Base-by-base conservation (phyloP, 2,797 vertebrate genomes). In the Arnoldichthys spilopterus region DNA sequence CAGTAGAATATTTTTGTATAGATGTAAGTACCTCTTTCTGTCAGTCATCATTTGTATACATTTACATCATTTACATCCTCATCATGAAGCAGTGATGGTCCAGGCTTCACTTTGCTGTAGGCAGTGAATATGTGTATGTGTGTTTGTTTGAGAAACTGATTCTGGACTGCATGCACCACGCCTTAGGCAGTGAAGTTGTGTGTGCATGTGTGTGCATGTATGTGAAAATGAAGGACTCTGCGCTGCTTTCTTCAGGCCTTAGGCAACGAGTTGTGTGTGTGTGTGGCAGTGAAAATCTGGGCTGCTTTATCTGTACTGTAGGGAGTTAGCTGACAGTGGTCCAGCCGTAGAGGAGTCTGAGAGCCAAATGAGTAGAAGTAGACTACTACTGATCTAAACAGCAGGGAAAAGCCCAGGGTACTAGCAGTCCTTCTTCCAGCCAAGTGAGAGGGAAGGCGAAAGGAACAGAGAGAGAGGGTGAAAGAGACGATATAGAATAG, bases 361-460 rank as follows among this genome's bases (percentile, higher is more conserved):
- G 73, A 72, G 56, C 76, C 76, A 84, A 82, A 59, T 80, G 68
- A 67, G 63, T 40, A 72, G 73, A 1, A 74, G 66, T 69, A 74
- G 66, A 74, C 61, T 56, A 59, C 24, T 26, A 58, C 71, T 77
- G 78, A 83, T 85, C 72, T 83, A 59, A 83, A 76, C 74, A 83
- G 78, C 82, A 80, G 76, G 82, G 64, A 80, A 70, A 77, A 77
- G 70, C 83, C 74, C 34, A 37, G 71, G 74, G 83, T 74, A 34
- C 63, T 74, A 45, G 40, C 74, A 77, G 68, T 53, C 26, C 62
- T 51, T 45, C 64, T 61, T 24, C 24, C 47, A 63, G 76, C 72
- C 72, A 72, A 74, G 54, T 22, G 47, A 79, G 62, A 72, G n/a
- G 76, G 2, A 28, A n/a, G n/a, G n/a, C n/a, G n/a, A n/a, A n/a